Evolutionary conservation across 2,888 invertebrate species (phyloP), one percentile per base, ranked within the genome.

Genomic region (Blera fallax): DNA sequence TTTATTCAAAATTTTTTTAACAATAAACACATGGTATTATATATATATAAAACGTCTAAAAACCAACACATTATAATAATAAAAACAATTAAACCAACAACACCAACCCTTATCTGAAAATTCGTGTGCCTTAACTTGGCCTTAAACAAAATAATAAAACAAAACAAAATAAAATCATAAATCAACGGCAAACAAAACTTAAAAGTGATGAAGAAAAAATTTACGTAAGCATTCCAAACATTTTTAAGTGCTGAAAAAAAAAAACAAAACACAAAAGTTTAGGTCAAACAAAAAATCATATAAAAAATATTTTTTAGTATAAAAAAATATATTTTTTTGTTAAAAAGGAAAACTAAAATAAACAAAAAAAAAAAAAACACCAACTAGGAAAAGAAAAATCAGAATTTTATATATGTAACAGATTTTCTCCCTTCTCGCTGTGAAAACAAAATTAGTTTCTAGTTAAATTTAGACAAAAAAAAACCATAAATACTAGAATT

Each of bases 101-200:
- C 65, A 83, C 10, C 74, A 79, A 83, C 77, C 79, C 84, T 87
- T 78, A 80, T 83, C 81, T 72, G 81, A 87, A 87, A 88, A 88
- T 82, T 88, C 87, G 87, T 87, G 88, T 88, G 88, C 88, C 88
- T 88, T 88, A 88, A 88, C 87, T 88, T 88, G 88, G 88, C 88
- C 88, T 88, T 88, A 88, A 83, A 79, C 84, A 87, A 87, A 54
- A 54, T 77, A 69, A 81, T 58, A 60, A 76, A 69, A 62, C 45
- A 37, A 77, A 48, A 69, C 67, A 48, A 52, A 81, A 52, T 67
- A 40, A 67, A 85, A 73, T 29, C 78, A 84, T 60, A 80, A 79
- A 77, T 58, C 65, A 79, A 73, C 70, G 70, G 65, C 50, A 78
- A 79, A 73, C 58, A 79, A 48, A 77, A 87, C 77, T 64, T 58